Evolutionary conservation across 2,113 vertebrate species (phyloP), one percentile per base, ranked within the genome.

Genomic region (Cranoglanis bouderius): DNA sequence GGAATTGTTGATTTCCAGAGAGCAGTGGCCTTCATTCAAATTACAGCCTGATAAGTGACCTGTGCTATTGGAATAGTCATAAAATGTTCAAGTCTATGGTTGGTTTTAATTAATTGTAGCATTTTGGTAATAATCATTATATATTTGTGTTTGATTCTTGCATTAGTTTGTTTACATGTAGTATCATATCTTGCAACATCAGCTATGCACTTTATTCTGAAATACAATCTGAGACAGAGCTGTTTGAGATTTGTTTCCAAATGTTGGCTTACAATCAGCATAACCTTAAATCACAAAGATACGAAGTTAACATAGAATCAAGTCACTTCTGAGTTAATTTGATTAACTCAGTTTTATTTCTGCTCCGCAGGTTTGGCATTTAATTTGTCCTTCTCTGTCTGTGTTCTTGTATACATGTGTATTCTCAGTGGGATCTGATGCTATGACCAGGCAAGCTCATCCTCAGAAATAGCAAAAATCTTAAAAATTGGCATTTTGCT

Each of bases 1-100:
- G 87, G 92, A 93, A 93, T 95, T 89, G 82, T 67, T 92, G 82
- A 94, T 94, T 94, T 94, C 93, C 92, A 91, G 46, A 13, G 92
- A 92, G 93, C 91, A 91, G 78, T 67, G 59, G 51, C 86, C 90
- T 86, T 80, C 86, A 90, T 92, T 93, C 84, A 89, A 65, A 89
- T 87, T 83, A 89, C 85, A 65, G 72, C 35, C 88, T 82, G 40
- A 49, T 70, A 38, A 74, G 51, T 75, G 57, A 72, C 40, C 29
- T 59, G 32, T 67, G 49, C n/a, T 35, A 75, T 46, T 86, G 14
- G 26, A 67, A 82, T 82, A 82, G 24, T 59, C 77, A 49, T 43
- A 63, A 80, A 57, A 67, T 63, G 43, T 55, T 46, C 7, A 49
- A 35, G 29, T 67, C 43, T 61, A 14, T 26, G 29, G 18, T 74